A percentile compares a stretch with the other conserved stretches of the same genome.
These are phyloP conservation scores for Ancistrus triradiatus DNA, from an alignment of 2,113 vertebrate species.

Conservation along the genomic window DNA sequence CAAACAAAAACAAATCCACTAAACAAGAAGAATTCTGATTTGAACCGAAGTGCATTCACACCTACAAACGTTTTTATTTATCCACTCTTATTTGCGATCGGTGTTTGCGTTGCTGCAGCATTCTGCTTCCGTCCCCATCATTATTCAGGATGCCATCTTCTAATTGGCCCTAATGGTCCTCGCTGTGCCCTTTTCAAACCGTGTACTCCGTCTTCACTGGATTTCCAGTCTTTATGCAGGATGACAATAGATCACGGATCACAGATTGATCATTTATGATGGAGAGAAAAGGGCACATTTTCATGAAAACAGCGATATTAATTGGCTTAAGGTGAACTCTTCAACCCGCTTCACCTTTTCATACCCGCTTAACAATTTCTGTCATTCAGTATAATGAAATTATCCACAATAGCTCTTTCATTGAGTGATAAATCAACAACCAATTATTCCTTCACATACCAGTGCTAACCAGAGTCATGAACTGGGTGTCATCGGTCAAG, in stretches of 20 bases:
- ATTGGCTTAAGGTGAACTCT: slow-evolving; percentile 33
- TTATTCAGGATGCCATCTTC: neutral
- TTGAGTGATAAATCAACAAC: slow-evolving; percentile 41
- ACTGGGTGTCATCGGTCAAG: slow-evolving; percentile 55
- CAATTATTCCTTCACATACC: slow-evolving; percentile 24
- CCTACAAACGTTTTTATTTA: too few species aligned
- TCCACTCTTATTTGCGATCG: too few species aligned
- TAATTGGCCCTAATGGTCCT: slow-evolving; percentile 19
- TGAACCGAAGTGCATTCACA: too few species aligned
- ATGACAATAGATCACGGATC: slow-evolving; percentile 57
- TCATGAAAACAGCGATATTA: slow-evolving; percentile 42
- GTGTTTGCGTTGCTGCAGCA: too few species aligned
- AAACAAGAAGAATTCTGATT: too few species aligned
- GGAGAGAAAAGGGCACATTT: slow-evolving; percentile 58
- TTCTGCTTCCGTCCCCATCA: too few species aligned
- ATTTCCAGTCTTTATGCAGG: slow-evolving; percentile 43
- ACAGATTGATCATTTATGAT: slow-evolving; percentile 54
- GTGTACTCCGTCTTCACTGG: slow-evolving; percentile 51
- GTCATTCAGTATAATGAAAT: slow-evolving; percentile 24
- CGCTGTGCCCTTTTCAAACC: slow-evolving; percentile 56
- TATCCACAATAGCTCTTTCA: slow-evolving; percentile 5
- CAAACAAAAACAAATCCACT: too few species aligned
- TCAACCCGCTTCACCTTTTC: slow-evolving; percentile 10
- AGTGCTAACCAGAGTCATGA: slow-evolving; percentile 23
- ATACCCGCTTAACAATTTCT: slow-evolving; percentile 13